These are phyloP conservation scores for Hirtodrosophila alboralis DNA, from an alignment of 2,888 invertebrate species.

Conservation along the genomic window DNA sequence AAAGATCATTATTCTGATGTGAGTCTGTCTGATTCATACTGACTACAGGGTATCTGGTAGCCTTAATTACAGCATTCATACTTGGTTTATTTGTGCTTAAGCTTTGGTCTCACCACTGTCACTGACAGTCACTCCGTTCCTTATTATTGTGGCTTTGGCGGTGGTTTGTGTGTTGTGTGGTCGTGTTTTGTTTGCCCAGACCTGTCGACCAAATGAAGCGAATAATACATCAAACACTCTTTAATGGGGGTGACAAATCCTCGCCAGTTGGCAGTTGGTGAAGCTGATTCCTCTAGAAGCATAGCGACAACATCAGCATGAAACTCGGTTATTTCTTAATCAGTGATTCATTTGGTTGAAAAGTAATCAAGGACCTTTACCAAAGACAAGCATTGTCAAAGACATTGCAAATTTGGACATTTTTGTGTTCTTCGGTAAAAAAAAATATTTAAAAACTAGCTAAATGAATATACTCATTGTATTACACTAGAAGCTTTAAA, in stretches of 20 bases:
- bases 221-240: conserved; percentile 85
- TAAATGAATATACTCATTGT: no score
- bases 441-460: no score
- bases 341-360: conserved; percentile 35
- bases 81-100: conserved; percentile 49
- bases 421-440: no score
- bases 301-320: conserved; percentile 26
- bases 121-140: conserved; percentile 45
- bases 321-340: conserved; percentile 39
- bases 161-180: conserved; percentile 48
- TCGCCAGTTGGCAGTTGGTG: conserved; percentile 82
- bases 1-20: no score
- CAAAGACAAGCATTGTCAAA: neutral
- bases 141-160: conserved; percentile 36
- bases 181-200: conserved; percentile 83
- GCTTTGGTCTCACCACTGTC: conserved; percentile 56
- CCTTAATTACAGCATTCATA: neutral
- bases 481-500: no score
- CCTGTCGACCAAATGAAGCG: conserved; percentile 85
- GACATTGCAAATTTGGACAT: no score
- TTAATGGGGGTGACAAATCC: conserved; percentile 84
- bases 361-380: conserved; percentile 56
- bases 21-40: no score
- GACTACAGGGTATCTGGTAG: no score
- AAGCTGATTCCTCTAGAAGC: conserved; percentile 82